Conservation (phyloP, 2,113 vertebrate genomes). For the Cochlearius cochlearius region DNA sequence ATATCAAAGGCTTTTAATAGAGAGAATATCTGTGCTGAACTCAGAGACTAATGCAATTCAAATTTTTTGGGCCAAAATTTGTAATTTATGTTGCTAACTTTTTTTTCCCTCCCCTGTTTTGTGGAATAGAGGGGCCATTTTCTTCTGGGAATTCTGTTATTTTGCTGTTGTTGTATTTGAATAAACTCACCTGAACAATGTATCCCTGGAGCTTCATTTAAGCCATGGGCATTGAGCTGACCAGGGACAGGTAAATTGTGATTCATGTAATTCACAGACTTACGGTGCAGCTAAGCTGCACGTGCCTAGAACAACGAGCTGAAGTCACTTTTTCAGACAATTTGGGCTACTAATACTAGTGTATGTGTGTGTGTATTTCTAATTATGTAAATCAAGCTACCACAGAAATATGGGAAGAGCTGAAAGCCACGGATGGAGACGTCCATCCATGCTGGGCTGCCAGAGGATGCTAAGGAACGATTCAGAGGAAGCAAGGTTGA, state of each 20-base stretch:
- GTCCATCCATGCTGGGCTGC: not conserved
- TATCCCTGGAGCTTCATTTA: constrained; percentile 49
- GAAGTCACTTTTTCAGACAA: not conserved
- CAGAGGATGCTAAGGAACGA: not conserved
- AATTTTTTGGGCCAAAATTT: not conserved
- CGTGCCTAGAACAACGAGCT: not conserved
- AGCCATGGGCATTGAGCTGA: not conserved
- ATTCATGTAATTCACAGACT: not conserved
- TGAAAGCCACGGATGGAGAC: not conserved
- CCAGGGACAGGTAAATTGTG: not conserved
- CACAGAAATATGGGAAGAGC: not conserved
- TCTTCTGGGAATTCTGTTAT: constrained; percentile 41
- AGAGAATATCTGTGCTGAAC: not conserved
- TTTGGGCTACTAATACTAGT: not conserved
- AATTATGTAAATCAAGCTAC: not conserved
- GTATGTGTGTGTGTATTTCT: not conserved
- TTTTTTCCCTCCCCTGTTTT: constrained; percentile 16
- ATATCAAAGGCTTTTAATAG: not conserved
- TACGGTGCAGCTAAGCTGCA: not conserved
- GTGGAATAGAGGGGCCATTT: not conserved
- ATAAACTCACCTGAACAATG: constrained; percentile 61
- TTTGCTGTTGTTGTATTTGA: constrained; percentile 60
- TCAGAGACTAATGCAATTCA: not conserved
- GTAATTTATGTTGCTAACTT: constrained; percentile 44
- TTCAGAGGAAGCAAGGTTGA: not conserved